Percentiles rank a stretch among this genome's conserved stretches.
Conservation (phyloP, 92 coral and sea anemone species). For the Bergia puertoricense region DNA sequence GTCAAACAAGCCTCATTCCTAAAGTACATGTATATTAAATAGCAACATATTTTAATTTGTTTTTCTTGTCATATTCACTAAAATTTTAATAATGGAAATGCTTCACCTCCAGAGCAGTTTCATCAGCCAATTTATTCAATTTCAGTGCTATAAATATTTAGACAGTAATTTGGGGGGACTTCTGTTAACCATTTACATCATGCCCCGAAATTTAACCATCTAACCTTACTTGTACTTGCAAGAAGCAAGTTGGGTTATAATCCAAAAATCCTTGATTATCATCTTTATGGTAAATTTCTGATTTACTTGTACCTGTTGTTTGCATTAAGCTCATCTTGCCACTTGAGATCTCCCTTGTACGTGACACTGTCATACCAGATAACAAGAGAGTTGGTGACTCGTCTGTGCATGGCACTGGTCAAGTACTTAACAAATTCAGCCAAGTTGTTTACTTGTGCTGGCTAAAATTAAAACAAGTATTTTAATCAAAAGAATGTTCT, state of each 20-base stretch:
- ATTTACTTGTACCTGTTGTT: slow-evolving; percentile 68
- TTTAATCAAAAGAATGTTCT: background rate
- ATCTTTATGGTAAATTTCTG: background rate
- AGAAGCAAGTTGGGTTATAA: background rate
- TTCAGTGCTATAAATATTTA: no score
- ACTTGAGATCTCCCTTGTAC: slow-evolving; percentile 84
- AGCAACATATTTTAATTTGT: no score
- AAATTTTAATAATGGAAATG: no score
- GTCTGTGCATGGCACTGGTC: slow-evolving; percentile 73
- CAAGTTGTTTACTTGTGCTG: slow-evolving; percentile 83
- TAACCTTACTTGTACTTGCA: background rate
- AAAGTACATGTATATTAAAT: no score
- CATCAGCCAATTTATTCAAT: no score
- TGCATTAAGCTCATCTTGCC: slow-evolving; percentile 94
- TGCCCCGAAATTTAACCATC: no score
- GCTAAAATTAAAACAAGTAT: slow-evolving; percentile 53
- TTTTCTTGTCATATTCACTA: no score
- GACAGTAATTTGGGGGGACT: no score
- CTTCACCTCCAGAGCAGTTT: no score
- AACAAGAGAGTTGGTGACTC: slow-evolving; percentile 69
- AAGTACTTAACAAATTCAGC: slow-evolving; percentile 79
- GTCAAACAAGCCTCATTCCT: no score
- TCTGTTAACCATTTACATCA: no score
- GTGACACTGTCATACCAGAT: slow-evolving; percentile 99
- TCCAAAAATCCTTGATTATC: background rate